Evolutionary conservation across 1,140 invertebrate species (phyloP).

Genomic region (Bombus consobrinus): DNA sequence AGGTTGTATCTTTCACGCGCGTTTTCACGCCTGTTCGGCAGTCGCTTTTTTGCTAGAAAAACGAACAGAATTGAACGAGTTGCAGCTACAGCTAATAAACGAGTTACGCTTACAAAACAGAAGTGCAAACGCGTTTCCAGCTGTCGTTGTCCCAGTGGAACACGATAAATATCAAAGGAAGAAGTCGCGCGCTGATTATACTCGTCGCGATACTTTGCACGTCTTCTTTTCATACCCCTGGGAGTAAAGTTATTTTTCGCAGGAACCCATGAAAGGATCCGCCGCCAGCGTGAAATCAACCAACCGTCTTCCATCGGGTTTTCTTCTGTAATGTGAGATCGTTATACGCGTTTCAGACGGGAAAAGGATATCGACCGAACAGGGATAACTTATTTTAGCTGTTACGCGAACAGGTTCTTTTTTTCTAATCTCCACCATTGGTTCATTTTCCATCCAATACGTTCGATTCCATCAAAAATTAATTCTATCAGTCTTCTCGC

Average conservation of each 20-base stretch:
- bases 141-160: conserved; percentile 24
- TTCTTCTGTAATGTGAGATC: not conserved
- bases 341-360: not conserved
- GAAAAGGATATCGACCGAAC: not conserved
- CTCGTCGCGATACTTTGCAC: conserved; percentile 25
- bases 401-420: not conserved
- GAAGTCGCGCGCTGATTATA: conserved; percentile 19
- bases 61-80: not conserved
- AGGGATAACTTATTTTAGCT: not conserved
- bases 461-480: too few relatives aligned
- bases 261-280: conserved; percentile 24
- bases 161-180: conserved; percentile 25
- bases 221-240: conserved; percentile 15
- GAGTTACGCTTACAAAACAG: conserved; percentile 28
- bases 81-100: conserved; percentile 37
- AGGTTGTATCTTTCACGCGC: not conserved
- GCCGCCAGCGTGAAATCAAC: conserved; percentile 5
- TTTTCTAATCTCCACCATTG: too few relatives aligned
- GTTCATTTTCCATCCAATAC: too few relatives aligned
- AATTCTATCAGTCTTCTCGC: too few relatives aligned
- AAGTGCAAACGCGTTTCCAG: conserved; percentile 43
- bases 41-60: not conserved
- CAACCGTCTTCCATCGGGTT: not conserved
- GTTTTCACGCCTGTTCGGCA: not conserved
- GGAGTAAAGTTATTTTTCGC: conserved; percentile 33